Conservation (phyloP, 2,888 invertebrate species). For the Cordilura impudica region DNA sequence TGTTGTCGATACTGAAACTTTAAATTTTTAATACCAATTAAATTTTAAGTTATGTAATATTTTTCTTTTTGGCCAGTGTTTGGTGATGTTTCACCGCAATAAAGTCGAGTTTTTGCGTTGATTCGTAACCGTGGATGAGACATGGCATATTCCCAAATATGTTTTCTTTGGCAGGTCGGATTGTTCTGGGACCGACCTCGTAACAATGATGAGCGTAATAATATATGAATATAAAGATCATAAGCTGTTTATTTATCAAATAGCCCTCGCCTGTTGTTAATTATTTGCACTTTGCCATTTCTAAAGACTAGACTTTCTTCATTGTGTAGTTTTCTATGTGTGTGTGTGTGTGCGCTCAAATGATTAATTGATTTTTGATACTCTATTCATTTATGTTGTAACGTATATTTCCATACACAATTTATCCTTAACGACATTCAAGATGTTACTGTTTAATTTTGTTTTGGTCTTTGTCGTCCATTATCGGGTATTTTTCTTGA, state of each 20-base stretch:
- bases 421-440: neutral
- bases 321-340: neutral
- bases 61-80: too few relatives aligned
- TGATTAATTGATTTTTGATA: conserved; percentile 26
- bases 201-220: too few relatives aligned
- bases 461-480: neutral
- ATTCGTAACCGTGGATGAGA: too few relatives aligned
- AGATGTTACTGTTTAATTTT: neutral
- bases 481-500: neutral
- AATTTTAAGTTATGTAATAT: too few relatives aligned
- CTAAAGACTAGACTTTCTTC: neutral
- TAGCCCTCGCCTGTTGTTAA: neutral
- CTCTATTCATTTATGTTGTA: neutral
- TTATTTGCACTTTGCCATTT: neutral
- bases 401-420: neutral
- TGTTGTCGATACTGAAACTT: too few relatives aligned
- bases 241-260: neutral
- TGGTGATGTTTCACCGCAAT: too few relatives aligned
- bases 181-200: too few relatives aligned
- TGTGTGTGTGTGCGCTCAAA: neutral
- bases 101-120: too few relatives aligned
- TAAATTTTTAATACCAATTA: too few relatives aligned
- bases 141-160: too few relatives aligned
- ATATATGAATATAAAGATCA: too few relatives aligned
- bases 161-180: too few relatives aligned